Conservation (phyloP, 2,888 invertebrate genomes). For the Azorinus chamasolen region DNA sequence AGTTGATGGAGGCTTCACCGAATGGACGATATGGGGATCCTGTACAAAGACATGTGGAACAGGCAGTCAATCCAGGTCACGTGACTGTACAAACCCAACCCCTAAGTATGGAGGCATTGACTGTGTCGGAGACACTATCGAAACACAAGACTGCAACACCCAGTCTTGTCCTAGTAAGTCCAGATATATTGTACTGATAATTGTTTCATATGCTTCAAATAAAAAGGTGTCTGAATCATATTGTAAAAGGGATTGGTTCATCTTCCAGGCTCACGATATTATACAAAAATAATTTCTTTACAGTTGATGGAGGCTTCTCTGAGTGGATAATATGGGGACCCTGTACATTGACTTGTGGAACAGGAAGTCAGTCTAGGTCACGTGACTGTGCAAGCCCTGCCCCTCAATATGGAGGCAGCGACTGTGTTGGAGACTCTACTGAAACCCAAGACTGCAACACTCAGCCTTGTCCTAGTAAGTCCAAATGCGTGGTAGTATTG, state of each 20-base stretch:
- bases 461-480: constrained; percentile 19
- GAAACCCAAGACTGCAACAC: constrained; percentile 23
- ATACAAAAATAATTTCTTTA: too few species aligned
- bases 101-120: constrained; percentile 25
- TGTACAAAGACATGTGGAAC: constrained; percentile 29
- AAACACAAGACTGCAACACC: constrained; percentile 39
- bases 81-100: constrained; percentile 31
- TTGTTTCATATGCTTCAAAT: too few species aligned
- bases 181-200: too few species aligned
- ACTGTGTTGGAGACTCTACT: constrained; percentile 11
- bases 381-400: constrained; percentile 29
- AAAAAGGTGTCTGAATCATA: too few species aligned
- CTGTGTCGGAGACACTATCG: constrained; percentile 30
- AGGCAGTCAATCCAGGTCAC: constrained; percentile 25
- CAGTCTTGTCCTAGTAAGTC: constrained; percentile 38
- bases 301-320: constrained; percentile 23
- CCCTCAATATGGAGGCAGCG: constrained; percentile 16
- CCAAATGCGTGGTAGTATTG: too few species aligned
- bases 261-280: too few species aligned
- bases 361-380: constrained; percentile 11
- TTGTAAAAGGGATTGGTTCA: too few species aligned
- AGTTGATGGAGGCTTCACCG: constrained; percentile 32
- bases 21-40: constrained; percentile 27
- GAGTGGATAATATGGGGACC: constrained; percentile 36
- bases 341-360: constrained; percentile 45